A percentile compares a stretch with the other conserved stretches of the same genome.
phyloP scores from a whole-genome alignment of 2,113 vertebrate species.

The Ceratotherium simum region DNA sequence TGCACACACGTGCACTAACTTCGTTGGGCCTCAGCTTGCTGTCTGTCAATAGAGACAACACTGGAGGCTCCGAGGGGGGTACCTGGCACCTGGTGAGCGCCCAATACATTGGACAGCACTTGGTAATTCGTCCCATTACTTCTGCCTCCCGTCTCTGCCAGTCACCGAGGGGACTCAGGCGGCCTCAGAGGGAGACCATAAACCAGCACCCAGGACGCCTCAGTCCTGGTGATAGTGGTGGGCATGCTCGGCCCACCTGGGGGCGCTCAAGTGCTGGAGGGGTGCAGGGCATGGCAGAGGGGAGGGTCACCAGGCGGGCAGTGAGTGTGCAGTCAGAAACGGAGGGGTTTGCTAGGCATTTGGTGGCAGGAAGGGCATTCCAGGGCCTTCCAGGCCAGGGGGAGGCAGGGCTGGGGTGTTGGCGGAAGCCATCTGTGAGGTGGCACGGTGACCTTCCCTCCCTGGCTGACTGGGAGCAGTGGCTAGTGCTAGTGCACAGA shows the following conservation, averaged over 20 bases:
- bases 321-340: neutral
- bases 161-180: neutral
- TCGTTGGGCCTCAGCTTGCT: neutral
- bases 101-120: rapidly evolving
- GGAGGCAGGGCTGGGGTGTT: rapidly evolving
- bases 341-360: neutral
- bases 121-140: rapidly evolving
- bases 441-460: rapidly evolving
- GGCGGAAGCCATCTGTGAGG: neutral
- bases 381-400: neutral
- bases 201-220: neutral
- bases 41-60: neutral
- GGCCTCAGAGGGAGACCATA: too few species aligned
- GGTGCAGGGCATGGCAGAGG: neutral
- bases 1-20: neutral
- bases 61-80: rapidly evolving
- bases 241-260: rapidly evolving
- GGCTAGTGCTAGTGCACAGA: neutral
- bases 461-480: rapidly evolving
- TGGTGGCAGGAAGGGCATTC: too few species aligned
- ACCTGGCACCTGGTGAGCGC: rapidly evolving
- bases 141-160: too few species aligned
- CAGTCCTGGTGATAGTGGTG: neutral
- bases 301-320: neutral
- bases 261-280: neutral